Conservation (phyloP, 1,140 invertebrate species). For the Rhopalosiphum maidis region DNA sequence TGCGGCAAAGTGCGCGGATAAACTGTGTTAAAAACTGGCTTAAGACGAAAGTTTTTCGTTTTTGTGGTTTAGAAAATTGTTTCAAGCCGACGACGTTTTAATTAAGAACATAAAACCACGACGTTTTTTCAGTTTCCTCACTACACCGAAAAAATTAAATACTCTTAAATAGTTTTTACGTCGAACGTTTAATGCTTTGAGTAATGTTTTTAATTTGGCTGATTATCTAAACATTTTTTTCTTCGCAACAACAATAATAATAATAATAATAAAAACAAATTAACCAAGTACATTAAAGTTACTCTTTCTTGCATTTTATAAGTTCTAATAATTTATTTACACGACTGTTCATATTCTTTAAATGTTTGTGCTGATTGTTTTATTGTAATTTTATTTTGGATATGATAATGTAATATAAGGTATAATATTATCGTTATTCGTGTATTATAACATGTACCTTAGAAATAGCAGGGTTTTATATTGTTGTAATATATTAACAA, state of each 20-base stretch:
- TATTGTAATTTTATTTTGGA: background rate
- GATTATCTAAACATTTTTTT: background rate
- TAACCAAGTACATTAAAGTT: background rate
- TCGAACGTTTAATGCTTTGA: background rate
- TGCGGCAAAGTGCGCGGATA: background rate
- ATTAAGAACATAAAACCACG: slow-evolving; percentile 22
- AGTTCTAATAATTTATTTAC: background rate
- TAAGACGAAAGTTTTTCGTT: background rate
- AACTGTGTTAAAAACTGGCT: background rate
- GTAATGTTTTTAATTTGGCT: background rate
- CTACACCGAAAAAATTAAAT: background rate
- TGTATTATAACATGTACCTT: background rate
- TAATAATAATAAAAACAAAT: background rate
- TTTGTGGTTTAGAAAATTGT: background rate
- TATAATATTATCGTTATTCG: background rate
- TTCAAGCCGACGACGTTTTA: slow-evolving; percentile 10
- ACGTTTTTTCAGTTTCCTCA: background rate
- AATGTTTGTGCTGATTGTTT: background rate
- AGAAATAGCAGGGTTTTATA: background rate
- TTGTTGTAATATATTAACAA: too few relatives aligned
- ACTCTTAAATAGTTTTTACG: slow-evolving; percentile 32
- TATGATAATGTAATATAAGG: background rate
- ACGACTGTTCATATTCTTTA: background rate
- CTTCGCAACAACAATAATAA: background rate
- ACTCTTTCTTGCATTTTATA: background rate